Base-by-base conservation (phyloP, 92 coral and sea anemone species). In the Pocillopora meandrina region DNA sequence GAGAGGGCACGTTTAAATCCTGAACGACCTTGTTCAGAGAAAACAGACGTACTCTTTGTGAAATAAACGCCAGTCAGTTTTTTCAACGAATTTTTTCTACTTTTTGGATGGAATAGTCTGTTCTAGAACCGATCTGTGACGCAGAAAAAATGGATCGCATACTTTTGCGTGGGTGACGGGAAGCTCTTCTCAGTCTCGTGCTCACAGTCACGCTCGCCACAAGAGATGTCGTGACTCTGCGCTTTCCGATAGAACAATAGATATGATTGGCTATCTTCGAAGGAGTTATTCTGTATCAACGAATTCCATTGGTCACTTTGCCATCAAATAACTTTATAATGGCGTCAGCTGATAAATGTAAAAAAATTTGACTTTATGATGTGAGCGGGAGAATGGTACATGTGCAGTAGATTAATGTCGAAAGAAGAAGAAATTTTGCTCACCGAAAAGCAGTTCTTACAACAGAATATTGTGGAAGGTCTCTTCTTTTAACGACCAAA, bases 291-390 rank as follows among this genome's bases (percentile, higher is more conserved):
- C 89, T 90, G 12, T 82, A 61, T 36, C 2, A 55, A 59, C 59
- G 14, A 14, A 63, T 62, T 3, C 86, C 68, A 90, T 90, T 90
- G 93, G 93, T 71, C 62, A 67, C 19, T 10, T 69, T 58, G 16
- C 19, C 16, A 49, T 56, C 3, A 91, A 91, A 88, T 91, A 87
- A 91, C 84, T 84, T 88, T 79, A 85, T 84, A 91, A 91, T 91
- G 94, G 94, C 92, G 94, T 91, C 94, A 91, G 94, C 94, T 90
- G 93, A 84, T 74, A 70, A 71, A 81, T 60, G 85, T 19, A 60
- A 81, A 81, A 81, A 60, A 69, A 71, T 71, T 81, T 58, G 77
- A 11, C 61, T 59, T 56, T 16, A 67, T 80, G 85, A 71, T 58
- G 77, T 56, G 84, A 66, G 76, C 52, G 77, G 75, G 85, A 69